phyloP scores from a whole-genome alignment of 1,140 invertebrate genomes.

The Cylas formicarius region DNA sequence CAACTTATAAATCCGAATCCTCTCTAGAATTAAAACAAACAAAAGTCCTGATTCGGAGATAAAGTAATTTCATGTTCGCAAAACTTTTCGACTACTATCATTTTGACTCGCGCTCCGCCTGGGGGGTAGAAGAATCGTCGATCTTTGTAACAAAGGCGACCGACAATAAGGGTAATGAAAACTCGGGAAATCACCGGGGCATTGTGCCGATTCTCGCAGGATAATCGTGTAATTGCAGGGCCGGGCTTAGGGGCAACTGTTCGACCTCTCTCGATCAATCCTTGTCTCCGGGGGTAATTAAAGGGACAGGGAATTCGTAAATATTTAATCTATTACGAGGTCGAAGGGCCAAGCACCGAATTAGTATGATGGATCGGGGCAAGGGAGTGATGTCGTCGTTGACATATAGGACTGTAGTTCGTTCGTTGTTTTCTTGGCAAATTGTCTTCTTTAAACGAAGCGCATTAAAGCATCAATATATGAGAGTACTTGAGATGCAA shows the following conservation, averaged over 20 bases:
- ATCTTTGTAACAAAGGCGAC: constrained; percentile 26
- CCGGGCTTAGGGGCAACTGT: constrained; percentile 24
- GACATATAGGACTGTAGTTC: neutral
- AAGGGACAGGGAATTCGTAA: constrained; percentile 25
- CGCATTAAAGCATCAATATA: no score
- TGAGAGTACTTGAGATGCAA: no score
- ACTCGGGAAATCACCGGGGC: constrained; percentile 35
- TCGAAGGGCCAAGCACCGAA: neutral
- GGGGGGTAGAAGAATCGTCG: constrained; percentile 9
- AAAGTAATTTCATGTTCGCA: no score
- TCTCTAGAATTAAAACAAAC: no score
- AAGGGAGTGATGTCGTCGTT: neutral
- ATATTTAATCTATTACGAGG: constrained; percentile 20
- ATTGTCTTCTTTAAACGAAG: neutral
- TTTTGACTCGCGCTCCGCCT: constrained; percentile 15
- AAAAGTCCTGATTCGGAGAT: no score
- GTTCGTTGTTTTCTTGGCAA: constrained; percentile 1
- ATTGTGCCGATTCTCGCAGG: constrained; percentile 32
- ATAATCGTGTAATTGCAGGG: constrained; percentile 37
- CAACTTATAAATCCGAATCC: no score
- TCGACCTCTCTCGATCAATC: constrained; percentile 30
- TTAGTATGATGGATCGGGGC: neutral
- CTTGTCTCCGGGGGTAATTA: constrained; percentile 27
- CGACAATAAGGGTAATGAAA: constrained; percentile 39
- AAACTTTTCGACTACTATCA: constrained; percentile 24